A percentile compares a stretch with the other conserved stretches of the same genome.
Conservation (phyloP, 2,113 vertebrate genomes). For the Marcusenius ussheri region DNA sequence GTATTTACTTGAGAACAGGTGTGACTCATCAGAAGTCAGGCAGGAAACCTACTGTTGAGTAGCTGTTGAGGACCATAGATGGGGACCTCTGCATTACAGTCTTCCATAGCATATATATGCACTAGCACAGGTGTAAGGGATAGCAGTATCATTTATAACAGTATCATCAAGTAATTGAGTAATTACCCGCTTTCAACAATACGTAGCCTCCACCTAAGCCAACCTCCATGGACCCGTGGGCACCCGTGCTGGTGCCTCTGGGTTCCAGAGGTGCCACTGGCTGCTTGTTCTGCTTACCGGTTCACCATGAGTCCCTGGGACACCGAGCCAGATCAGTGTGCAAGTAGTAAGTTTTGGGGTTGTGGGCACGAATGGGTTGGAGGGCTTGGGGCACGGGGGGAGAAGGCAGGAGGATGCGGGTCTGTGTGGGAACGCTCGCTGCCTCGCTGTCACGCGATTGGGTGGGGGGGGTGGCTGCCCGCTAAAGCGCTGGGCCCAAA, state of each 20-base stretch:
- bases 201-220: neutral
- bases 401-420: neutral
- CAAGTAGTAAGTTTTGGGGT: neutral
- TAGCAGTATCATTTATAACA: neutral
- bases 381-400: neutral
- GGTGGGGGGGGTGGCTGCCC: neutral
- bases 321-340: neutral
- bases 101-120: neutral
- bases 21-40: neutral
- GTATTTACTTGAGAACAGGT: neutral
- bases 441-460: constrained; percentile 16
- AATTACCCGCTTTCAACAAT: neutral
- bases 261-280: neutral
- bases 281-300: neutral
- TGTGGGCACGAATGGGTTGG: neutral
- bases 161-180: neutral
- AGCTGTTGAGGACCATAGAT: neutral
- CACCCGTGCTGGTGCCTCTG: neutral
- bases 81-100: too few species aligned
- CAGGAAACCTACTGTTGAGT: neutral
- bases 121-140: neutral
- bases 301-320: neutral
- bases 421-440: neutral
- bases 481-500: constrained; percentile 15
- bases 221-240: neutral